Evolutionary conservation across 2,888 invertebrate genomes (phyloP).

Genomic region (Polyploca ridens): DNA sequence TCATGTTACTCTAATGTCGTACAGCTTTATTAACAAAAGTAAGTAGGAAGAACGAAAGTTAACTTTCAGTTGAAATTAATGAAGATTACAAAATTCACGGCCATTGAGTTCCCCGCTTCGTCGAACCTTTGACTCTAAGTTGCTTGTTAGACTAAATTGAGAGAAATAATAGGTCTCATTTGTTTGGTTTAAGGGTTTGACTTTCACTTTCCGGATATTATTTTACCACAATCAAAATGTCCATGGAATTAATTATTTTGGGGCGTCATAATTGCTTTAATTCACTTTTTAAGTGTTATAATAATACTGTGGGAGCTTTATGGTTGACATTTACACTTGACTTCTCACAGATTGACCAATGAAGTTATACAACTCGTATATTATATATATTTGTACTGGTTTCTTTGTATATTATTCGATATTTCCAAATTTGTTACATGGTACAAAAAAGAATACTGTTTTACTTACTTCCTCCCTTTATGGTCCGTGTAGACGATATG

Average conservation of each 20-base stretch:
- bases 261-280: constrained; percentile 16
- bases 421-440: background rate
- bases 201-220: constrained; percentile 59
- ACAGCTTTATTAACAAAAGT: constrained; percentile 57
- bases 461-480: constrained; percentile 81
- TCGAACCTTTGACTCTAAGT: constrained; percentile 80
- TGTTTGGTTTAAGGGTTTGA: constrained; percentile 78
- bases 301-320: background rate
- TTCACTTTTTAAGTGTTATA: background rate
- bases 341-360: background rate
- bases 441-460: background rate
- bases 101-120: constrained; percentile 80
- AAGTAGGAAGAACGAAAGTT: constrained; percentile 61
- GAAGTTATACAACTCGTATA: background rate
- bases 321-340: background rate
- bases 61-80: constrained; percentile 80
- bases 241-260: constrained; percentile 41
- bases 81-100: constrained; percentile 84
- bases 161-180: constrained; percentile 83
- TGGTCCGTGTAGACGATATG: constrained; percentile 83
- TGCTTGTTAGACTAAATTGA: constrained; percentile 83
- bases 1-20: constrained; percentile 30
- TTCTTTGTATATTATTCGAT: background rate
- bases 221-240: constrained; percentile 59
- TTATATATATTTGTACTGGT: background rate